phyloP scores from a whole-genome alignment of 2,888 invertebrate species.

The Synanthedon vespiformis region DNA sequence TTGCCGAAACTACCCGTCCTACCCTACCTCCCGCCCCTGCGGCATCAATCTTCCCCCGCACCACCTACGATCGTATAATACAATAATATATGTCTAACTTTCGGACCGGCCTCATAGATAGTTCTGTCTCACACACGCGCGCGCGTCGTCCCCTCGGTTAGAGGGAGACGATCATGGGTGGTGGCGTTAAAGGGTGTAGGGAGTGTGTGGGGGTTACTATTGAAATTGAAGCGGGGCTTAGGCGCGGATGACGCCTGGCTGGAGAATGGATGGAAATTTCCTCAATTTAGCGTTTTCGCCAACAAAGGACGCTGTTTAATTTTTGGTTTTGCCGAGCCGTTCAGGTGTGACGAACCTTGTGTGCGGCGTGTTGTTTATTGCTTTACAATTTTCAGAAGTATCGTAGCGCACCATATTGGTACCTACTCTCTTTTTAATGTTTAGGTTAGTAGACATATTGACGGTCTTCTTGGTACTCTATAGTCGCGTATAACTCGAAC shows the following conservation, averaged over 20 bases:
- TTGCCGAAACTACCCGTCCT: constrained; percentile 60
- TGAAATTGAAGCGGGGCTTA: constrained; percentile 71
- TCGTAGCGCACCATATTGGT: too few species aligned
- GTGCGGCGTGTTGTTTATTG: constrained; percentile 4
- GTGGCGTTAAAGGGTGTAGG: constrained; percentile 69
- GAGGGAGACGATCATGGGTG: constrained; percentile 36
- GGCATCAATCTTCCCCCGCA: constrained; percentile 67
- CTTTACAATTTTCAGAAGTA: neutral
- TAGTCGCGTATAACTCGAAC: too few species aligned
- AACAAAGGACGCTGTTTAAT: constrained; percentile 69
- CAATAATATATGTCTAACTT: constrained; percentile 71
- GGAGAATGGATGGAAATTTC: constrained; percentile 71
- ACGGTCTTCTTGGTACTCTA: too few species aligned
- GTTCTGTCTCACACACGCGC: constrained; percentile 27
- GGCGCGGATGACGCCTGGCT: constrained; percentile 70
- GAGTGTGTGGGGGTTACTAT: constrained; percentile 66
- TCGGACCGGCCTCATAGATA: constrained; percentile 69
- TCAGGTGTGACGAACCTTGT: constrained; percentile 41
- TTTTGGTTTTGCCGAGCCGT: constrained; percentile 60
- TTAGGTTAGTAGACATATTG: too few species aligned
- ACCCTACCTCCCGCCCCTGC: constrained; percentile 29
- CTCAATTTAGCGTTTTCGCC: constrained; percentile 70
- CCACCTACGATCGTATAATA: constrained; percentile 69
- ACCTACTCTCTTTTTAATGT: too few species aligned
- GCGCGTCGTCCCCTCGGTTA: constrained; percentile 12